A percentile compares a stretch with the other conserved stretches of the same genome.
phyloP scores from a whole-genome alignment of 2,113 vertebrate genomes.

The Poecilia latipinna region DNA sequence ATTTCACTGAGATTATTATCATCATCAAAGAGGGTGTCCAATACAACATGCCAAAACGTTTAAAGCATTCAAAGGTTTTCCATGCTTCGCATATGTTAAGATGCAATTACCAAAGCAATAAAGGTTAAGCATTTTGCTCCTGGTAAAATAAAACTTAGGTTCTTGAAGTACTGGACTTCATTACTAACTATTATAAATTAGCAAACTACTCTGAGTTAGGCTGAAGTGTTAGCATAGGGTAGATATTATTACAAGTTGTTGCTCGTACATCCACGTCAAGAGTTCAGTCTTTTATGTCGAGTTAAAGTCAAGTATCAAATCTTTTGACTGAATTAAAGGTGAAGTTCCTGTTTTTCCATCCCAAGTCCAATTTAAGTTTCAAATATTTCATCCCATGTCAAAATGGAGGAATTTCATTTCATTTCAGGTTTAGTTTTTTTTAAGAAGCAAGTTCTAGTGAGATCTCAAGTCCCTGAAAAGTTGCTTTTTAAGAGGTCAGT shows the following conservation, averaged over 20 bases:
- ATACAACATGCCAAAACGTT: too few species aligned
- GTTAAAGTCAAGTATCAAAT: neutral
- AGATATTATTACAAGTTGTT: too few species aligned
- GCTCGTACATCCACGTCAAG: too few species aligned
- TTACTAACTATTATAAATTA: neutral
- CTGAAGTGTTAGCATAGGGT: neutral
- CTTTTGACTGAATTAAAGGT: neutral
- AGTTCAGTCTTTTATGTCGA: too few species aligned
- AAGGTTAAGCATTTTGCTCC: too few species aligned
- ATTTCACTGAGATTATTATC: neutral
- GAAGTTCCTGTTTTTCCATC: neutral
- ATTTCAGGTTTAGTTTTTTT: neutral
- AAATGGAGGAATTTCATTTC: too few species aligned
- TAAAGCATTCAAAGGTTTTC: too few species aligned
- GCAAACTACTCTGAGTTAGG: neutral
- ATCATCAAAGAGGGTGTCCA: too few species aligned
- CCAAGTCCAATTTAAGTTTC: neutral
- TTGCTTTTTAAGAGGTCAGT: neutral
- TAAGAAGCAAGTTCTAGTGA: neutral
- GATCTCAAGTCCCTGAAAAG: neutral
- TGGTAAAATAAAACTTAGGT: too few species aligned
- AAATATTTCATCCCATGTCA: neutral
- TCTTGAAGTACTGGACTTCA: neutral
- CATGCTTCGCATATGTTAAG: too few species aligned
- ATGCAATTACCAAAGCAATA: too few species aligned